phyloP scores from a whole-genome alignment of 1,140 invertebrate species.

The Metaphire vulgaris region DNA sequence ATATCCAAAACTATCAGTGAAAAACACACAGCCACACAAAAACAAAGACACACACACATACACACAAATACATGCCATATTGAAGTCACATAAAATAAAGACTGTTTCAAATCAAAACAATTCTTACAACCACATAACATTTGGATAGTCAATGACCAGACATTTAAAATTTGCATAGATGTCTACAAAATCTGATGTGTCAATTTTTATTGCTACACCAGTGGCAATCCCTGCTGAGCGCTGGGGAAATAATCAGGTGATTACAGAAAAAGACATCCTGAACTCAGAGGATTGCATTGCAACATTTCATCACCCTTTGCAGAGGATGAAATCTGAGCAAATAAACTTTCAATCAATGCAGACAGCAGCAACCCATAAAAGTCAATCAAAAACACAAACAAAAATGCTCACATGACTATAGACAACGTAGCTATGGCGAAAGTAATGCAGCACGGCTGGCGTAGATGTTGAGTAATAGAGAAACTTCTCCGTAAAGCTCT shows the following conservation, averaged over 20 bases:
- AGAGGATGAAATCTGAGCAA: neutral
- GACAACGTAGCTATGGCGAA: slow-evolving; percentile 69
- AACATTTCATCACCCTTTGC: neutral
- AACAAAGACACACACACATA: neutral
- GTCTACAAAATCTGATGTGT: too few relatives aligned
- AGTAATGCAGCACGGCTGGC: slow-evolving; percentile 66
- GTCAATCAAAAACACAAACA: slow-evolving; percentile 29
- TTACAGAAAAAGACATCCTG: neutral
- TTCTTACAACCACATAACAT: neutral
- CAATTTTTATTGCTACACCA: neutral
- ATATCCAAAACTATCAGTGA: slow-evolving; percentile 36
- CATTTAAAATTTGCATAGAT: neutral
- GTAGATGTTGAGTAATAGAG: slow-evolving; percentile 57
- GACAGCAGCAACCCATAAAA: neutral
- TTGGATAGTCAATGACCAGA: neutral
- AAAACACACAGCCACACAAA: neutral
- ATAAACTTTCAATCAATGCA: neutral
- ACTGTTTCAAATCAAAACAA: neutral
- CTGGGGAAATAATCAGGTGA: neutral
- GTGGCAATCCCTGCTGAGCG: neutral
- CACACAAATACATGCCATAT: neutral
- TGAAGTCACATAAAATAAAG: neutral
- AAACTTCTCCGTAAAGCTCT: slow-evolving; percentile 64
- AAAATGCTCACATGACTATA: slow-evolving; percentile 63
- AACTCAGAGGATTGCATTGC: neutral